phyloP scores from a whole-genome alignment of 2,113 vertebrate genomes.

The Antigone vipio region DNA sequence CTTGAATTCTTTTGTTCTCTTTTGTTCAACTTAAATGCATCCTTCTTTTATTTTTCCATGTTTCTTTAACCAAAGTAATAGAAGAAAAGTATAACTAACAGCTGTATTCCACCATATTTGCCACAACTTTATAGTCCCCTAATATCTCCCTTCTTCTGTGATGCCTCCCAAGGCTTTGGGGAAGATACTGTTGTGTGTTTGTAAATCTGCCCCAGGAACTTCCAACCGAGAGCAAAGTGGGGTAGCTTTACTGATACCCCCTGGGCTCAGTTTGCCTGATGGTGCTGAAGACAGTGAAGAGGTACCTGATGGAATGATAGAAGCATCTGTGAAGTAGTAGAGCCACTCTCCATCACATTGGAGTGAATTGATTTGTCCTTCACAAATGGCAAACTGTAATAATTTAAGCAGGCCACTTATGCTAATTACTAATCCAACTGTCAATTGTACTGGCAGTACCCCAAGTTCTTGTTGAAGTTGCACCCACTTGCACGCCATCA shows the following conservation, averaged over 20 bases:
- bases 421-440: neutral
- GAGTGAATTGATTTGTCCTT: neutral
- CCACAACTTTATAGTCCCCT: neutral
- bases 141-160: neutral
- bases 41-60: neutral
- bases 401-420: neutral
- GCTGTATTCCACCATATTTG: neutral
- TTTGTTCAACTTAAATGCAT: neutral
- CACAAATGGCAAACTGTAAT: neutral
- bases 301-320: neutral
- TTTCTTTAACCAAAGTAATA: neutral
- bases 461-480: neutral
- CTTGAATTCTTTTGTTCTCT: neutral
- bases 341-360: neutral
- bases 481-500: neutral
- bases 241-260: neutral
- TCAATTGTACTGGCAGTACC: neutral
- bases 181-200: neutral
- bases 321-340: neutral
- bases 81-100: neutral
- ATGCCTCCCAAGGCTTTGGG: neutral
- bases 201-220: neutral
- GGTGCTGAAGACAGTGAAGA: neutral
- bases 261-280: neutral
- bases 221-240: neutral